Base-by-base conservation (phyloP, 1,140 invertebrate species). In the Thalassaphorura encarpata region DNA sequence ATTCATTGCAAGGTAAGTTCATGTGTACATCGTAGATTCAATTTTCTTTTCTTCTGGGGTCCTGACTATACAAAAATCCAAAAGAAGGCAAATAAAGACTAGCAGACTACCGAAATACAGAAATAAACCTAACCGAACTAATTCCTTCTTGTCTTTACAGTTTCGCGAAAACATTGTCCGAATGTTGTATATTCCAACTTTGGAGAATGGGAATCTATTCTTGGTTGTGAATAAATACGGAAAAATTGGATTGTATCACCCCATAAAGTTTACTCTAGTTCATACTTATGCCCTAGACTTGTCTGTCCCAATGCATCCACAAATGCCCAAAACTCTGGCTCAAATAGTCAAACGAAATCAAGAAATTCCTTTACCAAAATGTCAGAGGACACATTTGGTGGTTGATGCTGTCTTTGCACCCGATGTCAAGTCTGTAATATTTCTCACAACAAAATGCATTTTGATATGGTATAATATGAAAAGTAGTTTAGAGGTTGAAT, bases 171-270 rank as follows among this genome's bases (percentile, higher is more conserved):
- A 62, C 40, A 46, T 61, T 15, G 47, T 62, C 18, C 50, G 60
- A 2, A 19, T 65, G 2, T 45, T 65, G 13, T 53, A 58, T 24
- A 53, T 64, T 41, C 59, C 59, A 2, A 42, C 28, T 3, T 11
- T 58, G 29, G 41, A 45, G 5, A 39, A 54, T 23, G 48, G 43
- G 8, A 31, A 58, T 21, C 18, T 51, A 15, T 60, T 65, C 21
- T 45, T 65, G 4, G 49, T 49, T n/a, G 63, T 62, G 5, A 62
- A 57, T 39, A 65, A 65, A 42, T 65, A 54, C 43, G 63, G 63
- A 5, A 62, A 62, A 42, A 53, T 65, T 6, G 63, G 63, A 0
- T 27, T 65, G 18, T 65, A 65, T 51, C 45, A 65, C 23, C 51
- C 57, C 2, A 40, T 29, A 11, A 58, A 45, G 33, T 55, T 62